These are phyloP conservation scores for Drosophila putrida DNA, from an alignment of 2,888 invertebrate genomes.

Conservation along the genomic window DNA sequence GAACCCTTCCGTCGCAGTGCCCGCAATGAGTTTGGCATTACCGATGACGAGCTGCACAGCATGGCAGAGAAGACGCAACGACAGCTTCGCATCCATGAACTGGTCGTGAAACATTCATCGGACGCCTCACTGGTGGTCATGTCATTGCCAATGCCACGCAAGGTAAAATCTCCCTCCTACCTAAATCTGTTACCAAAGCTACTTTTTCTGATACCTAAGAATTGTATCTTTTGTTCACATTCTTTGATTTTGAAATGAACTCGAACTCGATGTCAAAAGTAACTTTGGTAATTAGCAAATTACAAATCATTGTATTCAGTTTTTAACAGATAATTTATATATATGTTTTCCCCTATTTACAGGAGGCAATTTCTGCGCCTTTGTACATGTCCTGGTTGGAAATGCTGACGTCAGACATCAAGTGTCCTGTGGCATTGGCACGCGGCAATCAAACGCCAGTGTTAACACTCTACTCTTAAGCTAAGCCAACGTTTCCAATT, in stretches of 20 bases:
- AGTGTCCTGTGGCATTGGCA: conserved; percentile 93
- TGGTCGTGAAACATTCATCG: conserved; percentile 94
- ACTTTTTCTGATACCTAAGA: too few relatives aligned
- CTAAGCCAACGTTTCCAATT: conserved; percentile 62
- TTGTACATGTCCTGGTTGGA: conserved; percentile 99
- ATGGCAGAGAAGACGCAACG: conserved; percentile 95
- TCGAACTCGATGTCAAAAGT: too few relatives aligned
- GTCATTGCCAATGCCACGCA: conserved; percentile 98
- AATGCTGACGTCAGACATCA: conserved; percentile 94
- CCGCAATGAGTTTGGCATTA: conserved; percentile 87
- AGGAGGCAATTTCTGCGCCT: conserved; percentile 94
- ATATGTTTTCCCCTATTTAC: conserved; percentile 30
- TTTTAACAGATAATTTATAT: background rate
- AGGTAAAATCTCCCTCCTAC: conserved; percentile 86
- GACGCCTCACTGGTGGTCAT: conserved; percentile 96
- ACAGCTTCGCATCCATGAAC: conserved; percentile 95
- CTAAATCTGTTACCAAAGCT: too few relatives aligned
- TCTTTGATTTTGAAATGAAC: too few relatives aligned
- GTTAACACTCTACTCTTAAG: conserved; percentile 94
- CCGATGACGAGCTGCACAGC: conserved; percentile 83
- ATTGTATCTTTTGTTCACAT: too few relatives aligned
- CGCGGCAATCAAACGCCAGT: conserved; percentile 95
- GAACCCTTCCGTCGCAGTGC: conserved; percentile 87
- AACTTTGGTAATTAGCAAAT: too few relatives aligned
- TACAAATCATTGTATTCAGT: too few relatives aligned